These are phyloP conservation scores for Pempheris klunzingeri DNA, from an alignment of 2,797 vertebrate species.

Conservation along the genomic window DNA sequence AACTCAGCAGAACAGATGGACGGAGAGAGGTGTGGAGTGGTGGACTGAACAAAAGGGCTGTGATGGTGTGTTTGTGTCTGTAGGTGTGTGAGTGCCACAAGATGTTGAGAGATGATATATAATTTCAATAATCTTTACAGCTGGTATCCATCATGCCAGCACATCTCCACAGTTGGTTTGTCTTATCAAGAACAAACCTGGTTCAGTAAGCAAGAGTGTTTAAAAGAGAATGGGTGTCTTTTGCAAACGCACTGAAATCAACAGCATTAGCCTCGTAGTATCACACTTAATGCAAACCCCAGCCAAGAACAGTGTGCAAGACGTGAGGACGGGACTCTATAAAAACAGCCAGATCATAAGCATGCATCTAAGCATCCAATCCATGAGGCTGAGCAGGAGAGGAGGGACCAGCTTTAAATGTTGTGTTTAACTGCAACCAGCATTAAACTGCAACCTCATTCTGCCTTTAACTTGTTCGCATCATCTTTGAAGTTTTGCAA, in stretches of 20 bases:
- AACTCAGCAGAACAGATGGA: conserved; percentile 82
- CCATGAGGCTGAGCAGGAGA: too few species aligned
- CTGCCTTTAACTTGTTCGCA: not conserved
- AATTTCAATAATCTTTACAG: conserved; percentile 39
- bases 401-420: too few species aligned
- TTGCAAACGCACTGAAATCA: not conserved
- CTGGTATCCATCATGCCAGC: not conserved
- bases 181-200: conserved; percentile 35
- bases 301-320: too few species aligned
- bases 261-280: not conserved
- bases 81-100: conserved; percentile 11
- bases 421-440: too few species aligned
- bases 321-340: too few species aligned
- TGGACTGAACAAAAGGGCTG: conserved; percentile 56
- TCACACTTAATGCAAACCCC: too few species aligned
- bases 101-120: conserved; percentile 30
- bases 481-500: not conserved
- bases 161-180: rapidly evolving
- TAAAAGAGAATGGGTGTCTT: not conserved
- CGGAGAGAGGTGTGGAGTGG: conserved; percentile 48
- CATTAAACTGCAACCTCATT: too few species aligned
- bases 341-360: too few species aligned
- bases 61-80: conserved; percentile 25
- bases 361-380: too few species aligned
- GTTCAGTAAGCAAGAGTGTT: conserved; percentile 8